Conservation (phyloP, 1,140 invertebrate species). For the Drosophila tsacasi region DNA sequence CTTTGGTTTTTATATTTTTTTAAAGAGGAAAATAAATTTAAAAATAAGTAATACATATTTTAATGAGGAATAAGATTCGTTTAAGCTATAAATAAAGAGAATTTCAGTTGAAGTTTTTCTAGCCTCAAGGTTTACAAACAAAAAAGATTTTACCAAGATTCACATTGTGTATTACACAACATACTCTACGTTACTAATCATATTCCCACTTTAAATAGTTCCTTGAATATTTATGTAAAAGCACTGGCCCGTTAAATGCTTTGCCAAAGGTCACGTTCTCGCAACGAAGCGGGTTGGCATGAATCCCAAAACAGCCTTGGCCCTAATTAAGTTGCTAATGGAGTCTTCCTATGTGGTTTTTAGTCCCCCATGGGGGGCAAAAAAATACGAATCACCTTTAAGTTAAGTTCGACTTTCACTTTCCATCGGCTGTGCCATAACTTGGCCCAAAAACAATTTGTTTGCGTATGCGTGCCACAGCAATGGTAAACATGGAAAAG, state of each 20-base stretch:
- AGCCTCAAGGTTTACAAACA: not conserved
- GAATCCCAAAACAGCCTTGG: constrained; percentile 32
- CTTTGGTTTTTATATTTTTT: not conserved
- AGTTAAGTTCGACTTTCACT: constrained; percentile 21
- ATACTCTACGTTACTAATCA: too few relatives aligned
- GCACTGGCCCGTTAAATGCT: not conserved
- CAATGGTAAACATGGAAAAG: constrained; percentile 65
- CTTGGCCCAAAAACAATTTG: constrained; percentile 36
- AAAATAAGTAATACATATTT: not conserved
- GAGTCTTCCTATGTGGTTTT: constrained; percentile 41
- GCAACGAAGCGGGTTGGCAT: not conserved
- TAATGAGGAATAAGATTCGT: too few relatives aligned
- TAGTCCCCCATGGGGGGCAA: not conserved
- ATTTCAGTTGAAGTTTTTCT: not conserved
- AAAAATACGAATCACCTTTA: constrained; percentile 21
- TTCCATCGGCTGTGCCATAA: constrained; percentile 27
- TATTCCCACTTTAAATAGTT: not conserved
- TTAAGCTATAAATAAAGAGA: not conserved
- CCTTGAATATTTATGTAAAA: constrained; percentile 2
- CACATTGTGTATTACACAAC: too few relatives aligned
- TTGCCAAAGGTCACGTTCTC: constrained; percentile 18
- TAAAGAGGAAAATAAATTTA: not conserved
- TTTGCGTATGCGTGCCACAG: constrained; percentile 46
- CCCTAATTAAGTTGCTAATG: constrained; percentile 45
- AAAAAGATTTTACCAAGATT: not conserved